phyloP scores from a whole-genome alignment of 1,140 invertebrate genomes.

The Trichonephila clavata region DNA sequence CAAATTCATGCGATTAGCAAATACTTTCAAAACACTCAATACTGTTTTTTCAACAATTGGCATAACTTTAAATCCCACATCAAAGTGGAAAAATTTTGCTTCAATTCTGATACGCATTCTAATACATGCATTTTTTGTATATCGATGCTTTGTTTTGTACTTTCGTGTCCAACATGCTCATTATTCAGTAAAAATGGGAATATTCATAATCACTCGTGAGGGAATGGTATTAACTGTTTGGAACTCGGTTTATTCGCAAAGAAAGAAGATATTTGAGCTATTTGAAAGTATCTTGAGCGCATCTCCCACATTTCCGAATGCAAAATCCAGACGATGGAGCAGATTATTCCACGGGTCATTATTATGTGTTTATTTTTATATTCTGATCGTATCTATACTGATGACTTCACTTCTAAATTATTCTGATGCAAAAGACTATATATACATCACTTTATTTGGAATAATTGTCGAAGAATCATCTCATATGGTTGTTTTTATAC shows the following conservation, averaged over 20 bases:
- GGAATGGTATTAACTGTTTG: background rate
- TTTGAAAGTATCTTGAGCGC: background rate
- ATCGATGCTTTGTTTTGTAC: background rate
- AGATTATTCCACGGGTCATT: background rate
- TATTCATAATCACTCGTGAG: background rate
- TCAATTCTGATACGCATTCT: background rate
- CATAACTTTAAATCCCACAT: background rate
- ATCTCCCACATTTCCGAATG: background rate
- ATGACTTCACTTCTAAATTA: background rate
- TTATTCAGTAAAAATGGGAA: conserved; percentile 1
- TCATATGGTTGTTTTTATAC: conserved; percentile 33
- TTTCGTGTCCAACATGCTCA: background rate
- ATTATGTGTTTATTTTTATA: background rate
- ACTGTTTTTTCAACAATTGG: background rate
- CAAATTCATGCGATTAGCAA: background rate
- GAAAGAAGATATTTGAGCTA: background rate
- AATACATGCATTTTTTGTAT: conserved; percentile 9
- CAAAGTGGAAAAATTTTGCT: background rate
- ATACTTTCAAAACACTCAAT: background rate
- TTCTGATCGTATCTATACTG: background rate
- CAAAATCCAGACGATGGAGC: background rate
- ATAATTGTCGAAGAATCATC: background rate
- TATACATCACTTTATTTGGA: conserved; percentile 30
- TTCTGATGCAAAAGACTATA: conserved; percentile 16
- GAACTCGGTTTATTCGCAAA: background rate